These are phyloP conservation scores for Nymphalis urticae DNA, from an alignment of 2,888 invertebrate genomes.

Conservation along the genomic window DNA sequence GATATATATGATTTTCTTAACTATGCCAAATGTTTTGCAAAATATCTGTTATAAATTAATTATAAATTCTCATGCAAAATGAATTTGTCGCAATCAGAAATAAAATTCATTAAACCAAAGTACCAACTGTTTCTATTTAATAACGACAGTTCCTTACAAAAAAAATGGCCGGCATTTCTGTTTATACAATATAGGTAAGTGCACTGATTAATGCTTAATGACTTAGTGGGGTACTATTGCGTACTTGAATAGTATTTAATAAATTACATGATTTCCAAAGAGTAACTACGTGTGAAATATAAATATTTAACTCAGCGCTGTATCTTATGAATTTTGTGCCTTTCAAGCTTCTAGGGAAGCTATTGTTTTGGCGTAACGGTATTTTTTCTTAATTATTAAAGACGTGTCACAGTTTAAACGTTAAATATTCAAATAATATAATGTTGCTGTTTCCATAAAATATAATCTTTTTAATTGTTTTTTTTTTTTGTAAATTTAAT, in stretches of 20 bases:
- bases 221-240: slow-evolving; percentile 11
- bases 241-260: slow-evolving; percentile 23
- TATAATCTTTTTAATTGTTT: slow-evolving; percentile 18
- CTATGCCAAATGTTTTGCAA: too few relatives aligned
- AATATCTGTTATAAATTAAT: too few relatives aligned
- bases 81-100: too few relatives aligned
- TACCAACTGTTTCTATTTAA: too few relatives aligned
- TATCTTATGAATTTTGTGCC: slow-evolving; percentile 80
- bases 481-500: slow-evolving; percentile 45
- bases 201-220: too few relatives aligned
- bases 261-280: slow-evolving; percentile 33
- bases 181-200: too few relatives aligned
- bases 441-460: slow-evolving; percentile 28
- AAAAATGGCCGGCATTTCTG: too few relatives aligned
- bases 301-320: slow-evolving; percentile 55
- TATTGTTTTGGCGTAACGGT: slow-evolving; percentile 60
- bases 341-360: slow-evolving; percentile 70
- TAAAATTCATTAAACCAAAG: too few relatives aligned
- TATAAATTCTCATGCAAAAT: too few relatives aligned
- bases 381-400: slow-evolving; percentile 23
- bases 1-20: too few relatives aligned
- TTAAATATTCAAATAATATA: slow-evolving; percentile 31
- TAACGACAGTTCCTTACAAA: too few relatives aligned
- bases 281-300: slow-evolving; percentile 35
- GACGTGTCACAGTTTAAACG: slow-evolving; percentile 19